Conservation (phyloP, 64 coral and sea anemone species). For the Trachythela sp. region DNA sequence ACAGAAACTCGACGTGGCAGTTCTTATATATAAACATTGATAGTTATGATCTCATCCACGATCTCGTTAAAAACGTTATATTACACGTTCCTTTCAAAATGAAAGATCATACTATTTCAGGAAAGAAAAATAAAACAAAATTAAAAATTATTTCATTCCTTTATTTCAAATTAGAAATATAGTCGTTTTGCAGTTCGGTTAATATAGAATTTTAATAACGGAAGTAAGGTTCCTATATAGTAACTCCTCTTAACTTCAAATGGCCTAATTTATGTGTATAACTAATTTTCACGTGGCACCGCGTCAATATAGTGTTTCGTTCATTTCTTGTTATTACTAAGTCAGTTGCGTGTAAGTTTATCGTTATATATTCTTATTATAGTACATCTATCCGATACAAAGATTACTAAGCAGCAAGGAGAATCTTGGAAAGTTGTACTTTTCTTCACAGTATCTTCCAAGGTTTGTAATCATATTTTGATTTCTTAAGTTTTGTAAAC, state of each 20-base stretch:
- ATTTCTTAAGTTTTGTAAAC: too few species aligned
- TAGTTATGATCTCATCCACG: too few species aligned
- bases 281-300: too few species aligned
- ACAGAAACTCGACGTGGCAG: too few species aligned
- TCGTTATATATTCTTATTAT: not conserved
- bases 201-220: not conserved
- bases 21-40: too few species aligned
- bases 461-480: not conserved
- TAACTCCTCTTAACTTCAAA: not conserved
- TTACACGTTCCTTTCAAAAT: too few species aligned
- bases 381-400: not conserved
- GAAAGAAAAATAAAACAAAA: too few species aligned
- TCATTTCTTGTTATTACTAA: not conserved
- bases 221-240: not conserved
- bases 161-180: not conserved
- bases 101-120: too few species aligned
- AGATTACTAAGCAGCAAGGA: not conserved
- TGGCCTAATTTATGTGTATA: too few species aligned
- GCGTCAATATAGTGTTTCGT: too few species aligned
- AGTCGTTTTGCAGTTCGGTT: not conserved
- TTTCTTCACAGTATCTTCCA: not conserved
- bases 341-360: not conserved
- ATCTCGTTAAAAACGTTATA: too few species aligned
- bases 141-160: too few species aligned
- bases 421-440: constrained; percentile 14